Evolutionary conservation across 2,888 invertebrate genomes (phyloP), one percentile per base, ranked within the genome.

Genomic region (Drosophila borborema): DNA sequence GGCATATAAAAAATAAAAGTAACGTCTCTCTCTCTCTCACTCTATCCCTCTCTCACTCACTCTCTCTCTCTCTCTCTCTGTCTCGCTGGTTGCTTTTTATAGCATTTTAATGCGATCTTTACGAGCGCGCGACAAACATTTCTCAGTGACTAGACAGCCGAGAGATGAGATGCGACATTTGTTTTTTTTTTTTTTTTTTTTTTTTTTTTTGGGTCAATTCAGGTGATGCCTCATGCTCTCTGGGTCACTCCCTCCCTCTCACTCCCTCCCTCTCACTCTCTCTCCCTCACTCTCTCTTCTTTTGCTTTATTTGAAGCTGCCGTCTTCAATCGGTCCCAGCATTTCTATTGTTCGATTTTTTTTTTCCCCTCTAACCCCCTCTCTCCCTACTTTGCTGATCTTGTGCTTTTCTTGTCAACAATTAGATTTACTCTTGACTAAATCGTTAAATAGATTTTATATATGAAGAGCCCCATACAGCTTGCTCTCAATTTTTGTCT

Each of bases 51-150:
- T 14, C 38, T 43, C 20, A 20, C 20, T 20, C 20, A 20, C 41
- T 18, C 4, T 18, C 18, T 43, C 43, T 9, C 18, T 18, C 3
- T 9, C 2, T 40, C 0, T 7, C 6, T 40, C 1, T 16, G 2
- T 20, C 8, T 40, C 40, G 1, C 16, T 40, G 14, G 7, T 8
- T 16, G 2, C 74, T 82, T 41, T 62, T 81, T 75, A 86, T 80
- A 72, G 74, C 74, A 61, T 86, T 89, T 82, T 86, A 87, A 86
- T 86, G 87, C 74, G 77, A 84, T 80, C 86, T 85, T 82, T 79
- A 87, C 67, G 75, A 82, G 75, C 70, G 74, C 73, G 77, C 75
- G 87, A 89, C 87, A 79, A 87, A 77, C 76, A 86, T 79, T 77
- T 79, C 65, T 62, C 23, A 34, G 23, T 36, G 53, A 59, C 63